Evolutionary conservation across 2,888 invertebrate genomes (phyloP).

Genomic region (Drosophila peninsularis): DNA sequence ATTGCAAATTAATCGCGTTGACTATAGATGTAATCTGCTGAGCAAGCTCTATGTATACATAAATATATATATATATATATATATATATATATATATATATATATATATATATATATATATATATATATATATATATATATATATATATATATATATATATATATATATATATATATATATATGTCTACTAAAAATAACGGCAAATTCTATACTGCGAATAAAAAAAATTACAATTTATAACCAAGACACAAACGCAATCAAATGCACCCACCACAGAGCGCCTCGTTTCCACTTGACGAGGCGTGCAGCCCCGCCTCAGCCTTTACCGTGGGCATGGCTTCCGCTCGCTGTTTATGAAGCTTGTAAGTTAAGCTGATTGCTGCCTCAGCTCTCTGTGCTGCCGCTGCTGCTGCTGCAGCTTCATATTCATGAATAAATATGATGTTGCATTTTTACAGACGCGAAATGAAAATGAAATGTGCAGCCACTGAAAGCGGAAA

Average conservation of each 20-base stretch:
- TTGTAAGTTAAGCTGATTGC: slow-evolving; percentile 75
- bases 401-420: slow-evolving; percentile 27
- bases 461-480: slow-evolving; percentile 40
- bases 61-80: background rate
- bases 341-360: slow-evolving; percentile 64
- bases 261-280: slow-evolving; percentile 42
- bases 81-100: background rate
- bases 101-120: background rate
- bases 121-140: no score
- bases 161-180: no score
- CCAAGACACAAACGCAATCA: slow-evolving; percentile 74
- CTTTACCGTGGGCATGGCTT: slow-evolving; percentile 9
- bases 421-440: slow-evolving; percentile 70
- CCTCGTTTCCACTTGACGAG: slow-evolving; percentile 34
- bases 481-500: slow-evolving; percentile 38
- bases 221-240: slow-evolving; percentile 71
- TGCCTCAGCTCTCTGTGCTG: slow-evolving; percentile 15
- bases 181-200: slow-evolving; percentile 16
- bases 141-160: slow-evolving; percentile 1
- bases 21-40: slow-evolving; percentile 19
- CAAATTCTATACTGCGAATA: slow-evolving; percentile 39
- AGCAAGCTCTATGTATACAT: no score
- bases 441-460: slow-evolving; percentile 41
- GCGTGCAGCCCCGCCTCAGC: slow-evolving; percentile 21
- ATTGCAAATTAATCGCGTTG: slow-evolving; percentile 75